phyloP scores from a whole-genome alignment of 2,797 vertebrate genomes.

The Rhabdophis nuchalis region DNA sequence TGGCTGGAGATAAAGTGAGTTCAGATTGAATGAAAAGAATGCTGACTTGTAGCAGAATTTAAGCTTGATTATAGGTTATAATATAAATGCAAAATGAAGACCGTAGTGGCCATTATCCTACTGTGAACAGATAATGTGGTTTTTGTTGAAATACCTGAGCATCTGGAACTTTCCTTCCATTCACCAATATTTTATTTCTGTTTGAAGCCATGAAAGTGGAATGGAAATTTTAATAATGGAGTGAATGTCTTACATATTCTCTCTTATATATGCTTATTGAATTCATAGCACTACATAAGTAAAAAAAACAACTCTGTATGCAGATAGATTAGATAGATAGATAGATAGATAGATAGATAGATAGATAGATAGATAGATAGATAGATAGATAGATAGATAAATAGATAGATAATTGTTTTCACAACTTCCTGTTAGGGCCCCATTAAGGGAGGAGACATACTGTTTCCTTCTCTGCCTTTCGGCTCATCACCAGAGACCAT shows the following conservation, averaged over 20 bases:
- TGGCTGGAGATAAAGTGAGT: slow-evolving; percentile 95
- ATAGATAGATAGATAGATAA: too few species aligned
- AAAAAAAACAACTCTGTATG: neutral
- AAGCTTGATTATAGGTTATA: neutral
- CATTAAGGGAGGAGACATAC: too few species aligned
- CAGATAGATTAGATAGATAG: too few species aligned
- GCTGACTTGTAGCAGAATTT: neutral
- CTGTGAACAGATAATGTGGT: neutral
- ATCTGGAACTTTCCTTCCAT: neutral
- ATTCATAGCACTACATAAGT: neutral
- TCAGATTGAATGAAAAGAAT: neutral
- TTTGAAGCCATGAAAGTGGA: neutral
- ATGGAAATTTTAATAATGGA: neutral
- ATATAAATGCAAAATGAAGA: neutral
- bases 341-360: too few species aligned
- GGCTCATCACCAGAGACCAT: too few species aligned
- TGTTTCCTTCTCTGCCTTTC: too few species aligned
- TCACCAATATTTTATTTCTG: neutral
- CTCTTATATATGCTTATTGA: neutral
- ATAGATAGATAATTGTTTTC: too few species aligned
- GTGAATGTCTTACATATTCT: neutral
- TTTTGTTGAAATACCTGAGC: neutral
- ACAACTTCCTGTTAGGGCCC: too few species aligned
- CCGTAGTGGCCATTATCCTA: neutral
- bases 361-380: too few species aligned